Evolutionary conservation across 2,888 invertebrate genomes (phyloP), one percentile per base, ranked within the genome.

Genomic region (Cephus sareptanus): DNA sequence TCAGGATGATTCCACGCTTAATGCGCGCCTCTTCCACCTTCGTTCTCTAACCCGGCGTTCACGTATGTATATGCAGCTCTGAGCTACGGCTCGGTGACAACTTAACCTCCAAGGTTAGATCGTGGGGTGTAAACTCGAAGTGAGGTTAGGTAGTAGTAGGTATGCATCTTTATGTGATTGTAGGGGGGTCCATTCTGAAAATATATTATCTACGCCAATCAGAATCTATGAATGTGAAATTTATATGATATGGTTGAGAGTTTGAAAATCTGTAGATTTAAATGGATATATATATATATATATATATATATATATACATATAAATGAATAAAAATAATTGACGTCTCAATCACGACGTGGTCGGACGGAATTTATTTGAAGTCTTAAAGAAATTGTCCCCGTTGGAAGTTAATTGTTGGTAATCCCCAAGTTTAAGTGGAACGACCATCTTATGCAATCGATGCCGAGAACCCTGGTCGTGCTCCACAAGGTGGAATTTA

Each of bases 1-100:
- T 90, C 89, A 90, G 89, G 87, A 90, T 90, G 89, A 89, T 90
- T 90, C 89, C 86, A 77, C 77, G 79, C 76, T 79, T 81, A 77
- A 77, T 75, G 76, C 70, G 23, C 56, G 3, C 80, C 73, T 76
- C 78, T 82, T 81, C 77, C 79, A 79, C 81, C 81, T 84, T 81
- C 74, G 77, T 71, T 75, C 23, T 56, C 56, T 56, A 56, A 56
- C 56, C 56, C 56, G 9, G 56, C 23, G 23, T 23, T 56, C 9
- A 9, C 23, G 1, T 56, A 1, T 56, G 23, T 15, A 23, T 23
- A 23, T 9, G 56, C 56, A 56, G 56, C 23, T 6, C 56, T 56
- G 56, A 56, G 79, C 81, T 79, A 79, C 73, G 79, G 79, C 80
- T 79, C 83, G 84, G 87, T 89, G 87, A 89, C 89, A 88, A 89